Conservation (phyloP, 2,113 vertebrate species). For the Antechinus stuartii region DNA sequence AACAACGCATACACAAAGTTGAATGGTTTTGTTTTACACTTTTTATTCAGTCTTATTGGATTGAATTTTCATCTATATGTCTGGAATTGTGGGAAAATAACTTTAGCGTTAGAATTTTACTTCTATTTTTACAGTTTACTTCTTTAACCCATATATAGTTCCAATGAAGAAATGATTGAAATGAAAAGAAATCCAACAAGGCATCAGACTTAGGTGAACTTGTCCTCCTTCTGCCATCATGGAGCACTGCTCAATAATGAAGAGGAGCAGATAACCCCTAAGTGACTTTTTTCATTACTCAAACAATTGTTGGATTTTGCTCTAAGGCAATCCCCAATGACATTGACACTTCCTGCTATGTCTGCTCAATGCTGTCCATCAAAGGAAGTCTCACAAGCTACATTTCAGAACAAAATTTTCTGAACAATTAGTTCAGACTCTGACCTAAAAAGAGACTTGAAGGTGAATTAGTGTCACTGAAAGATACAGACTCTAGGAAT, state of each 20-base stretch:
- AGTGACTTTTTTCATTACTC: constrained; percentile 65
- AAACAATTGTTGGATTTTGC: constrained; percentile 54
- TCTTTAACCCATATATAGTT: constrained; percentile 25
- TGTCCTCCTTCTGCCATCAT: background rate
- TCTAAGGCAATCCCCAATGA: constrained; percentile 43
- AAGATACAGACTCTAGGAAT: background rate
- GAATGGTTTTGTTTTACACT: background rate
- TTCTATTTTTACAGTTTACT: constrained; percentile 40
- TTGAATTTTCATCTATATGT: constrained; percentile 45
- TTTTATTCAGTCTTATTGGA: background rate
- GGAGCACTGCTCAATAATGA: background rate
- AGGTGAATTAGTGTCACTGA: background rate
- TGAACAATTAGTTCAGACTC: constrained; percentile 29
- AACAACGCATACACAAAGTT: background rate
- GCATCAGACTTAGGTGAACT: background rate
- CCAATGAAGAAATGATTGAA: constrained; percentile 53
- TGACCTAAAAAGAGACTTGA: constrained; percentile 14
- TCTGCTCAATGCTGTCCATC: constrained; percentile 56
- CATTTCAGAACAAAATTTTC: constrained; percentile 4
- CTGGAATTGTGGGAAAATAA: constrained; percentile 28
- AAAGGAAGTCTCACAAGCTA: background rate
- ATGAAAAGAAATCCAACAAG: constrained; percentile 41
- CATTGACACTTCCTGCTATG: constrained; percentile 38
- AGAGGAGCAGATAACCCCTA: background rate
- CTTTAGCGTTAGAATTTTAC: constrained; percentile 57